Conservation (phyloP, 2,797 vertebrate genomes). For the Tiaroga cobitis region DNA sequence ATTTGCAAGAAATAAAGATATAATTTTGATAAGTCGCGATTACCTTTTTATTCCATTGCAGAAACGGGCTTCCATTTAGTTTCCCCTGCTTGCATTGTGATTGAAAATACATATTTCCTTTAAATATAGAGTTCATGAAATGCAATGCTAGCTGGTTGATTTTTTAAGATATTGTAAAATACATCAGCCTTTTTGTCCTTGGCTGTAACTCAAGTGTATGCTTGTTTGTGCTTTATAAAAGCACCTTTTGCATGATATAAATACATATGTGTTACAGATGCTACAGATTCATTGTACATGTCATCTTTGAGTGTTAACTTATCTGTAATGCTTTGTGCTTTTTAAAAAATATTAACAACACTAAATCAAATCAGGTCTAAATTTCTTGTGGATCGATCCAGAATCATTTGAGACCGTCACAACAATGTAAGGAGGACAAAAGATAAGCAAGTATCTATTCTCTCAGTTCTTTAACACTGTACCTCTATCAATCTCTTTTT, state of each 20-base stretch:
- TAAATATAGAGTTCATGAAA: neutral
- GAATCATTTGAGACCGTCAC: neutral
- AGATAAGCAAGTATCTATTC: neutral
- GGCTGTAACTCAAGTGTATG: neutral
- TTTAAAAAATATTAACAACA: neutral
- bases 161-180: constrained; percentile 1
- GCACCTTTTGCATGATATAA: neutral
- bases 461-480: neutral
- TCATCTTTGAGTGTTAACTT: neutral
- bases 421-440: neutral
- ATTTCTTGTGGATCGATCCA: neutral
- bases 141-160: neutral
- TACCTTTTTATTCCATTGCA: neutral
- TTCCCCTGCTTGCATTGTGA: too few species aligned
- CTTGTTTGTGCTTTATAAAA: neutral
- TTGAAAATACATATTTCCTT: too few species aligned
- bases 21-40: neutral
- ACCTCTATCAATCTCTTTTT: constrained; percentile 2
- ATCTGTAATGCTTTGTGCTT: neutral
- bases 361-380: neutral
- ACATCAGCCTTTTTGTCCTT: neutral
- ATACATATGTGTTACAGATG: neutral
- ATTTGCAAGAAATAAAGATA: too few species aligned
- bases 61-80: too few species aligned
- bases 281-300: neutral